Evolutionary conservation across 2,797 vertebrate species (phyloP), one percentile per base, ranked within the genome.

Genomic region (Phrynocephalus forsythii): DNA sequence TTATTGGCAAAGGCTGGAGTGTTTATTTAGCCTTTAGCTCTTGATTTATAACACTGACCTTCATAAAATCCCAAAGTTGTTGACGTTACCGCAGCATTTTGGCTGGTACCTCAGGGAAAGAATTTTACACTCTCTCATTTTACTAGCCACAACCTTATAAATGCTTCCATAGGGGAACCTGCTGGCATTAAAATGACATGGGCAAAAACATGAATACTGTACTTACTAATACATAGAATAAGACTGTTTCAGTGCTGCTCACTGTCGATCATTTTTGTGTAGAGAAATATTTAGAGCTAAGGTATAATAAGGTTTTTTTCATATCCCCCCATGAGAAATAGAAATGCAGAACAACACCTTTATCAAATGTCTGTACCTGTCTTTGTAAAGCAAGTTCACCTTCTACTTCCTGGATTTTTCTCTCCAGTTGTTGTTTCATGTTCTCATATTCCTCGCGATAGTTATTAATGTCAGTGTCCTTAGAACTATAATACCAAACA

Each of bases 351-450:
- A 72, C 22, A 60, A 76, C 30, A 1, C 1, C 75, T 82, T 89
- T 75, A n/a, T 91, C 75, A 2, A n/a, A 84, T 81, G 4, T 22
- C 82, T 78, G 44, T 88, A 98, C 98, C 97, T 97, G 96, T 95
- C 95, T 97, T 91, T 98, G 97, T 87, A 96, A 92, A 1, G 88
- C 95, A 75, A 97, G 82, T 1, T 97, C 94, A 71, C 95, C 95
- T 30, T 97, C 95, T 2, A 97, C 69, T 71, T 97, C 96, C 88
- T 95, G 92, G 10, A 97, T 96, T 72, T 92, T 96, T 71, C 92
- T 91, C 89, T 97, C 96, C 72, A 97, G 93, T 73, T 94, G 88
- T 83, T 86, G 84, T 92, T 96, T 97, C 85, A 97, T 93, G 28
- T 88, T 93, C 80, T 96, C 96, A 76, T 94, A 96, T 76, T 97